Percentiles rank a stretch among this genome's conserved stretches.
phyloP scores from a whole-genome alignment of 2,113 vertebrate species.

The Xenopus tropicalis region DNA sequence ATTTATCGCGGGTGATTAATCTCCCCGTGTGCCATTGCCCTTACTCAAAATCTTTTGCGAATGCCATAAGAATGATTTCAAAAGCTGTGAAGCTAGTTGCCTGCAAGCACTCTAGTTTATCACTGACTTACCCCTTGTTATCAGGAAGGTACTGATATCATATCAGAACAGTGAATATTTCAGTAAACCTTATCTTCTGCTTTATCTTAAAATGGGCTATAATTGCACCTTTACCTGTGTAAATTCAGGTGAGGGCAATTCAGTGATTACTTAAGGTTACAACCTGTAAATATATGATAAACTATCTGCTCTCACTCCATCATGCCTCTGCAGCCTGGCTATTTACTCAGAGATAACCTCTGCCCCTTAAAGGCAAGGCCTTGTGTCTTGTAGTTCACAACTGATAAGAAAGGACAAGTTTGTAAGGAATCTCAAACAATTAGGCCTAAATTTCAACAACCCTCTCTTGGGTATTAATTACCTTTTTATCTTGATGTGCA shows the following conservation, averaged over 20 bases:
- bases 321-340: slow-evolving; percentile 54
- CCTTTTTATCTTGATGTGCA: not conserved
- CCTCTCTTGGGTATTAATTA: slow-evolving; percentile 11
- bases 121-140: not conserved
- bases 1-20: too few relatives aligned
- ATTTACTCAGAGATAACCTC: slow-evolving; percentile 70
- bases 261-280: slow-evolving; percentile 47
- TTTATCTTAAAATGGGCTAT: slow-evolving; percentile 14
- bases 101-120: slow-evolving; percentile 8
- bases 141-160: slow-evolving; percentile 25
- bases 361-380: slow-evolving; percentile 56
- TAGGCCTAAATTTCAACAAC: slow-evolving; percentile 18
- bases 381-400: slow-evolving; percentile 50
- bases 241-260: slow-evolving; percentile 51
- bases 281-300: slow-evolving; percentile 55
- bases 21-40: too few relatives aligned
- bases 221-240: slow-evolving; percentile 49
- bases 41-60: too few relatives aligned
- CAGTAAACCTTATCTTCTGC: not conserved
- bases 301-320: slow-evolving; percentile 63
- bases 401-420: slow-evolving; percentile 52
- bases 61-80: too few relatives aligned
- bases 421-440: slow-evolving; percentile 46
- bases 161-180: not conserved
- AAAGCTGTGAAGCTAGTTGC: slow-evolving; percentile 8